Conservation (phyloP, 2,797 vertebrate genomes). For the Poecilia wingei region DNA sequence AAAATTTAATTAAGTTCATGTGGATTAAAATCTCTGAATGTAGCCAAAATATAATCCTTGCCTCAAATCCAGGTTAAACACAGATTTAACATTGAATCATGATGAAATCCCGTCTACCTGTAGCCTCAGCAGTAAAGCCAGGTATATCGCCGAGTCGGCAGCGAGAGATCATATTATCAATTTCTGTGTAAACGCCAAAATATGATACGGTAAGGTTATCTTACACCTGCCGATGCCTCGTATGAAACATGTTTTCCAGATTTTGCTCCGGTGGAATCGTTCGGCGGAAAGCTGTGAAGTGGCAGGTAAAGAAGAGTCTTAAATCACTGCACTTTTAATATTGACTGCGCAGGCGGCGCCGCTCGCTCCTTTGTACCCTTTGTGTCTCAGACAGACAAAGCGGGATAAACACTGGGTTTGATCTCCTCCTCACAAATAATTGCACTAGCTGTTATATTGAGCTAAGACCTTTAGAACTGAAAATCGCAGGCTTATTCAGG, state of each 20-base stretch:
- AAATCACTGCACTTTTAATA: constrained; percentile 32
- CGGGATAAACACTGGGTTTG: constrained; percentile 53
- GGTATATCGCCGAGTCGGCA: neutral
- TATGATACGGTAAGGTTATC: neutral
- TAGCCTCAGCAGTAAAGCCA: neutral
- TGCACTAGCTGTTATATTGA: constrained; percentile 46
- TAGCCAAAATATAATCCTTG: neutral
- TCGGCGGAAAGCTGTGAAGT: neutral
- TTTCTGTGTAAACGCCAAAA: neutral
- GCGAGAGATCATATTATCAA: neutral
- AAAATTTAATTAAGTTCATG: neutral
- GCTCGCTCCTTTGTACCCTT: constrained; percentile 22
- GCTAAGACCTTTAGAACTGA: constrained; percentile 42
- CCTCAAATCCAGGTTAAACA: neutral
- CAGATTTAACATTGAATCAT: neutral
- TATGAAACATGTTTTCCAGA: neutral
- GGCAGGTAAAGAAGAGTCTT: constrained; percentile 3
- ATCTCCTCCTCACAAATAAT: constrained; percentile 59
- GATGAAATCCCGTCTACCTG: neutral
- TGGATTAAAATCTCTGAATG: neutral
- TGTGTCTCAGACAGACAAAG: constrained; percentile 42
- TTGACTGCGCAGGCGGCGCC: constrained; percentile 33
- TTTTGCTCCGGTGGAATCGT: neutral
- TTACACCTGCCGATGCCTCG: neutral
- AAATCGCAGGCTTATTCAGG: constrained; percentile 49